Percentiles rank a stretch among this genome's conserved stretches.
Evolutionary conservation across 2,797 vertebrate species (phyloP).

Genomic region (Hybognathus amarus): DNA sequence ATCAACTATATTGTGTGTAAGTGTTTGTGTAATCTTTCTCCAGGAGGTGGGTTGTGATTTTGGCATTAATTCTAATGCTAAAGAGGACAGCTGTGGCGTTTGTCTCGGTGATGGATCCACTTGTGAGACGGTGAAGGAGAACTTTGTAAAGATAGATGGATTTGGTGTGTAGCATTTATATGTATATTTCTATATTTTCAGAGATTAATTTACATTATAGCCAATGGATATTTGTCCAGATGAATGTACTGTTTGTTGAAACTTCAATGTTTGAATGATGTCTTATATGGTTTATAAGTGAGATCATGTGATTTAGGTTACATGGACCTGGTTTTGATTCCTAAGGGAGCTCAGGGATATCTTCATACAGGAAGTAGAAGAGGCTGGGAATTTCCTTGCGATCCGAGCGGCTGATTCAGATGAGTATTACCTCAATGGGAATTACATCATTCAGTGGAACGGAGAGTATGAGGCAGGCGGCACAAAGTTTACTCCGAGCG

Average conservation of each 20-base stretch:
- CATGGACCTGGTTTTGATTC: constrained; percentile 91
- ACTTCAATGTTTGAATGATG: constrained; percentile 52
- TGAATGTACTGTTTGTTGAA: constrained; percentile 61
- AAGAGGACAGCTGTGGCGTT: constrained; percentile 93
- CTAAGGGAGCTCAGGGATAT: constrained; percentile 92
- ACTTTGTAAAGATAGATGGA: constrained; percentile 86
- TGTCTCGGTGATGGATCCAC: constrained; percentile 91
- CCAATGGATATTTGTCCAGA: constrained; percentile 12
- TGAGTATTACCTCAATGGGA: constrained; percentile 93
- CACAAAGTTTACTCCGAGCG: constrained; percentile 90
- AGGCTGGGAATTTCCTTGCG: constrained; percentile 94
- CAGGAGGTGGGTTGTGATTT: constrained; percentile 94
- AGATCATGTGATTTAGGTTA: constrained; percentile 82
- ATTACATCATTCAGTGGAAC: constrained; percentile 98
- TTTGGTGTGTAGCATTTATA: constrained; percentile 78
- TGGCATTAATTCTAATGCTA: constrained; percentile 93
- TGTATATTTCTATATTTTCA: neutral
- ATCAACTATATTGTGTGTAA: neutral
- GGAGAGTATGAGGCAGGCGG: constrained; percentile 93
- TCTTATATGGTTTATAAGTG: constrained; percentile 46
- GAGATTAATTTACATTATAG: neutral
- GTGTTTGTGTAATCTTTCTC: constrained; percentile 25
- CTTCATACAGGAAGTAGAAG: constrained; percentile 87
- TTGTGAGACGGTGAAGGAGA: constrained; percentile 86
- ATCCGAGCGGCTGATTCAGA: constrained; percentile 83